Base-by-base conservation (phyloP, 1,140 invertebrate species). In the Diprion similis region DNA sequence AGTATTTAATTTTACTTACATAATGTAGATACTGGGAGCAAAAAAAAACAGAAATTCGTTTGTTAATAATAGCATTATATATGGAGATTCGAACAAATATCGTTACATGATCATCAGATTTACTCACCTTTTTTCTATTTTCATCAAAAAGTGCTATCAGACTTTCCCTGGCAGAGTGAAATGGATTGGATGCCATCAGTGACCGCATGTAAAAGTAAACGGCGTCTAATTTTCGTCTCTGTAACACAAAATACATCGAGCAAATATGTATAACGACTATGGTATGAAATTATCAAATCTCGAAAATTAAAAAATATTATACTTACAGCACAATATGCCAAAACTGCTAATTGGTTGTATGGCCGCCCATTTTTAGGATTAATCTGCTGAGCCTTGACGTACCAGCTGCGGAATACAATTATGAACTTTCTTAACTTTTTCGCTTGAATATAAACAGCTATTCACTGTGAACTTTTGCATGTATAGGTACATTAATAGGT, bases 141-240 rank as follows among this genome's bases (percentile, higher is more conserved):
- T 98, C 97, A 87, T 98, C 96, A 87, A 98, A 98, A 73, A 98
- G 89, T 15, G 92, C 92, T 78, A 95, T 91, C 8, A 99, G 89
- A 86, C 94, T 94, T 89, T 98, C 96, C 77, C 93, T 92, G 11
- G 97, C 96, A 11, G 96, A 96, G 73, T 94, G 91, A 82, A 98
- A 95, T 10, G 97, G 96, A 91, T 97, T 98, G 18, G 96, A 97
- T 48, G 96, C 95, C 91, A 97, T 95, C 71, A 98, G 89, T 87
- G 97, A 97, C 80, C 97, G 90, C 93, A 98, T 97, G 83, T 98
- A 98, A 86, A 96, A 98, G 88, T 98, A 99, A 13, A 98, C 96
- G n/a, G 97, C 96, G 88, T 99, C 97, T 71, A 99, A 89, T 89
- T 97, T 97, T 82, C 96, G 91, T 88, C 94, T 94, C 96, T 98